These are phyloP conservation scores for Sebastes fasciatus DNA, from an alignment of 2,113 vertebrate species.

Conservation along the genomic window DNA sequence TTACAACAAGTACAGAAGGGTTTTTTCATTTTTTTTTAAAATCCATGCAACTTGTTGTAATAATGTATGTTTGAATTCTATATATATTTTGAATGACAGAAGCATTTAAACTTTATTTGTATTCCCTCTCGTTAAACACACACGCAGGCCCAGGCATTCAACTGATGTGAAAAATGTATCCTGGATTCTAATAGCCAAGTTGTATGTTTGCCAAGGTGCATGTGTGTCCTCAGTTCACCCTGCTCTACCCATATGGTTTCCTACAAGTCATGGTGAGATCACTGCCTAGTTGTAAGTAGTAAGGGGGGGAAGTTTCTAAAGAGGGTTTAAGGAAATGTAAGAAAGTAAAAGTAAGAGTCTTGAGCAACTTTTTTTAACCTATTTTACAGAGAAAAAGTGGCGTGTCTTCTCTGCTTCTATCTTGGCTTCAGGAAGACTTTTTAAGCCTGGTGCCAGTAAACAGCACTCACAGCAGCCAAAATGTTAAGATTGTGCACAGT, in stretches of 20 bases:
- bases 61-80: neutral
- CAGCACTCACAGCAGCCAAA: conserved; percentile 64
- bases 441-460: conserved; percentile 69
- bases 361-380: conserved; percentile 70
- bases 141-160: conserved; percentile 76
- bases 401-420: conserved; percentile 66
- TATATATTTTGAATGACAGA: conserved; percentile 22
- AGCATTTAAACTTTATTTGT: conserved; percentile 45
- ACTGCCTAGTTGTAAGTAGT: conserved; percentile 60
- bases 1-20: neutral
- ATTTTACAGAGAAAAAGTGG: conserved; percentile 47
- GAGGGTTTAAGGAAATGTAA: conserved; percentile 65
- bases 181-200: conserved; percentile 86
- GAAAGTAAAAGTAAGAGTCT: conserved; percentile 23
- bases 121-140: conserved; percentile 71
- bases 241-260: conserved; percentile 84
- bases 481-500: conserved; percentile 60
- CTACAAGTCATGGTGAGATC: conserved; percentile 83
- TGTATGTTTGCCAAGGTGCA: conserved; percentile 85
- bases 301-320: conserved; percentile 70
- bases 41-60: conserved; percentile 14
- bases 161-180: conserved; percentile 85
- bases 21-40: neutral
- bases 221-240: conserved; percentile 86
- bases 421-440: conserved; percentile 59